phyloP scores from a whole-genome alignment of 2,888 invertebrate species.

The Scaptomyza parva region DNA sequence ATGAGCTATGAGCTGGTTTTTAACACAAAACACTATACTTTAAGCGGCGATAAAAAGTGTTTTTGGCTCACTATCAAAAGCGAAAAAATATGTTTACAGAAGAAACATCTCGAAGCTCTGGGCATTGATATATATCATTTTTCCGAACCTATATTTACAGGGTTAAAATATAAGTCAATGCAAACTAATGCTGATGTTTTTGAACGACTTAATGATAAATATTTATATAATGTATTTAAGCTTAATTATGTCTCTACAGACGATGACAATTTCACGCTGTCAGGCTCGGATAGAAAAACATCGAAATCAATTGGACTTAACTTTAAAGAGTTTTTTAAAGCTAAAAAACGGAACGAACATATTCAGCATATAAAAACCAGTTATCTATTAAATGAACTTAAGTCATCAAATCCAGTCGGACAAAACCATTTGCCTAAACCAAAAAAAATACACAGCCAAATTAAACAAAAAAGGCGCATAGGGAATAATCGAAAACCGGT shows the following conservation, averaged over 20 bases:
- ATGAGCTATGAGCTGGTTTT: neutral
- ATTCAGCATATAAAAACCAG: neutral
- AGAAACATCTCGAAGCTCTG: slow-evolving; percentile 11
- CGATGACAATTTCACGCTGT: too few species aligned
- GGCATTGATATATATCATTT: slow-evolving; percentile 19
- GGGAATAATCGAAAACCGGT: neutral
- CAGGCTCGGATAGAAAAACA: neutral
- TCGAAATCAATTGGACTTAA: neutral
- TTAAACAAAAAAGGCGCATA: neutral
- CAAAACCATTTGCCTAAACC: neutral
- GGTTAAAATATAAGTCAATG: too few species aligned
- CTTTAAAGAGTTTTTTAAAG: neutral
- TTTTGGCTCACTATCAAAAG: neutral
- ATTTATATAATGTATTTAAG: slow-evolving; percentile 4
- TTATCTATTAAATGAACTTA: neutral
- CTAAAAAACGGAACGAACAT: neutral
- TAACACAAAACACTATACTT: neutral
- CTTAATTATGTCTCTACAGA: neutral
- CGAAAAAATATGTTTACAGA: slow-evolving; percentile 13
- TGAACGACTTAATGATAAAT: neutral
- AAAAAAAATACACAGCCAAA: neutral
- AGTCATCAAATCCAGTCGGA: neutral
- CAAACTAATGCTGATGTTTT: neutral
- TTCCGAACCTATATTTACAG: neutral
- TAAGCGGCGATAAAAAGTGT: neutral